A percentile compares a stretch with the other conserved stretches of the same genome.
phyloP scores from a whole-genome alignment of 2,113 vertebrate species.

The Anhinga rufa region DNA sequence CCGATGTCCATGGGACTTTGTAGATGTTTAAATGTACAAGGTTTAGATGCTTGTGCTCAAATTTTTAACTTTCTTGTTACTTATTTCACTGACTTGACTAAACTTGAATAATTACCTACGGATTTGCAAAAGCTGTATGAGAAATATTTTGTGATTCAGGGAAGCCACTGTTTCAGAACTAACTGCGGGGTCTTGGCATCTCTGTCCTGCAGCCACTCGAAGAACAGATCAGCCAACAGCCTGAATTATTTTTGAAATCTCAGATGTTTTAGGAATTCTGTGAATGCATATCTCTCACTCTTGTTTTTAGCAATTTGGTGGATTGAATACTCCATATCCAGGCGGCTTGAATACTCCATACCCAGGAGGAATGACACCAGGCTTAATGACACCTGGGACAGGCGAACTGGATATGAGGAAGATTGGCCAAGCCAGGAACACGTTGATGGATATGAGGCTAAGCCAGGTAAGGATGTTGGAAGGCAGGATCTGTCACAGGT shows the following conservation, averaged over 20 bases:
- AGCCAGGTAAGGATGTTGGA: slow-evolving; percentile 82
- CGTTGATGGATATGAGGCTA: slow-evolving; percentile 98
- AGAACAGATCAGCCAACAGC: neutral
- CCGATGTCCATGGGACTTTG: neutral
- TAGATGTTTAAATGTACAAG: no score
- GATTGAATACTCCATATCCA: slow-evolving; percentile 81
- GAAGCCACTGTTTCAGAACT: neutral
- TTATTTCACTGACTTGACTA: neutral
- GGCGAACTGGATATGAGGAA: slow-evolving; percentile 99
- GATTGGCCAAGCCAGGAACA: slow-evolving; percentile 97
- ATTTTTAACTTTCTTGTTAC: neutral
- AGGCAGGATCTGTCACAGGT: neutral
- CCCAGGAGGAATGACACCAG: slow-evolving; percentile 95
- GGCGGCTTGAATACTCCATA: slow-evolving; percentile 93
- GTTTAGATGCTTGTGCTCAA: neutral
- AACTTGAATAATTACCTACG: neutral
- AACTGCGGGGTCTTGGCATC: neutral
- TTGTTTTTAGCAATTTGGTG: slow-evolving; percentile 79
- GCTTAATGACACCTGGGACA: slow-evolving; percentile 91
- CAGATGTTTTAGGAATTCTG: neutral
- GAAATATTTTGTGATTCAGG: neutral
- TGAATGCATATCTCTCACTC: neutral
- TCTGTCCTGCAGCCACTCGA: neutral
- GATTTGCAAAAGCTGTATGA: neutral
- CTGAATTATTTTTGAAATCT: neutral